Conservation (phyloP, 2,888 invertebrate species). For the Seira sanloemensis region DNA sequence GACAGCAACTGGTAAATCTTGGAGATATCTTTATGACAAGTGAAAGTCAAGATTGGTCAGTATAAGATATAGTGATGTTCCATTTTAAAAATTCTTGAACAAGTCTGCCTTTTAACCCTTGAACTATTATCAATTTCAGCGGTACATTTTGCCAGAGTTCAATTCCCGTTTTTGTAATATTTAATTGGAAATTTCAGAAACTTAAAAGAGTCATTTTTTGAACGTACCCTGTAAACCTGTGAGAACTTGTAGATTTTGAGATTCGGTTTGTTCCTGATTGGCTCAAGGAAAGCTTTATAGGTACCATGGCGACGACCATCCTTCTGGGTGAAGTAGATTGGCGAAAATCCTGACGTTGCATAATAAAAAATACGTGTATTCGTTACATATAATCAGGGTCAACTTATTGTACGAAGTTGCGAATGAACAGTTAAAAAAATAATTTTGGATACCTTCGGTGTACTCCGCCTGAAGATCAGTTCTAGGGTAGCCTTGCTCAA, state of each 20-base stretch:
- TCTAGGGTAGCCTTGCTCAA: slow-evolving; percentile 51
- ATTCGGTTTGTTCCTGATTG: slow-evolving; percentile 61
- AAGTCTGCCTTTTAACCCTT: no score
- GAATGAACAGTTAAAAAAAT: not conserved
- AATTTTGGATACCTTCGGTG: slow-evolving; percentile 52
- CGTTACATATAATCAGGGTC: not conserved
- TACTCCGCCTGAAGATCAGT: slow-evolving; percentile 62
- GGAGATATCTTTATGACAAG: no score
- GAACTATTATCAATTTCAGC: no score
- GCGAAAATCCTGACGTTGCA: slow-evolving; percentile 69
- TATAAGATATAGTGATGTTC: no score
- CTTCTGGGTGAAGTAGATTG: slow-evolving; percentile 70
- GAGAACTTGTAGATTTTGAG: slow-evolving; percentile 68
- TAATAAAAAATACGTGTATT: not conserved
- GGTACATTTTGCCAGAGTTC: no score
- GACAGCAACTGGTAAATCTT: no score
- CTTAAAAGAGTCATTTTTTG: no score
- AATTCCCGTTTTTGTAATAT: no score
- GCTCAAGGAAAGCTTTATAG: slow-evolving; percentile 69
- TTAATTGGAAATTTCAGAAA: slow-evolving; percentile 17
- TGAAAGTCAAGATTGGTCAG: no score
- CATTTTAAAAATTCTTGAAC: no score
- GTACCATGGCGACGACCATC: slow-evolving; percentile 70
- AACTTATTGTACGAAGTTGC: not conserved
- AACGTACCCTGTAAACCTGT: slow-evolving; percentile 59